Evolutionary conservation across 2,888 invertebrate species (phyloP).

Genomic region (Synergus japonicus): DNA sequence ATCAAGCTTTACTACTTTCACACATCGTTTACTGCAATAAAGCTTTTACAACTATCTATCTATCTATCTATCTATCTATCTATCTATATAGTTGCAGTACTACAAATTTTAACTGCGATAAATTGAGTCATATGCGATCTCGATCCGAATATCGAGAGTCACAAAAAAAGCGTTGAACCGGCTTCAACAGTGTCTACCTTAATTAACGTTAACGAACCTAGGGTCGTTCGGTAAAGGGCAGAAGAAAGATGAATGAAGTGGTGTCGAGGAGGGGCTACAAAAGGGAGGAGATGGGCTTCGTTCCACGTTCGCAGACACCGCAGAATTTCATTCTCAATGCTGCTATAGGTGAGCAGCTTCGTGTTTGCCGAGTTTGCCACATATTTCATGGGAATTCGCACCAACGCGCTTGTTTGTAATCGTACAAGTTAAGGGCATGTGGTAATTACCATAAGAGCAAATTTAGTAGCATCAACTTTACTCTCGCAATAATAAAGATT

Average conservation of each 20-base stretch:
- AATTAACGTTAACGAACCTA: conserved; percentile 70
- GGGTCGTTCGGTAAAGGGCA: conserved; percentile 41
- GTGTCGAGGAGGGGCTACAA: conserved; percentile 22
- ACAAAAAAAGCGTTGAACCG: conserved; percentile 46
- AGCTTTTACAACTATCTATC: no score
- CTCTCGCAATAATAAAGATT: background rate
- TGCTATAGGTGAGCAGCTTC: conserved; percentile 46
- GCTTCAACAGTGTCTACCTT: conserved; percentile 58
- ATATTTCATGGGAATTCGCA: conserved; percentile 59
- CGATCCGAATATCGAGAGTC: conserved; percentile 24
- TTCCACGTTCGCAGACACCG: conserved; percentile 57
- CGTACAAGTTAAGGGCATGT: conserved; percentile 25
- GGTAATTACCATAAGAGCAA: no score
- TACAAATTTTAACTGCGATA: no score
- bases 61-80: no score
- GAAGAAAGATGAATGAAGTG: conserved; percentile 42
- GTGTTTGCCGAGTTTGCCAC: conserved; percentile 56
- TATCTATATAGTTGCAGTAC: no score
- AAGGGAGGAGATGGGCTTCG: conserved; percentile 41
- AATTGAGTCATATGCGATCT: background rate
- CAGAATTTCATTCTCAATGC: conserved; percentile 61
- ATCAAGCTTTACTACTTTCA: no score
- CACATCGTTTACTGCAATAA: no score
- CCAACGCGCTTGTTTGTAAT: conserved; percentile 41
- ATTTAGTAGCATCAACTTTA: background rate